Evolutionary conservation across 2,113 vertebrate genomes (phyloP).

Genomic region (Progne subis): DNA sequence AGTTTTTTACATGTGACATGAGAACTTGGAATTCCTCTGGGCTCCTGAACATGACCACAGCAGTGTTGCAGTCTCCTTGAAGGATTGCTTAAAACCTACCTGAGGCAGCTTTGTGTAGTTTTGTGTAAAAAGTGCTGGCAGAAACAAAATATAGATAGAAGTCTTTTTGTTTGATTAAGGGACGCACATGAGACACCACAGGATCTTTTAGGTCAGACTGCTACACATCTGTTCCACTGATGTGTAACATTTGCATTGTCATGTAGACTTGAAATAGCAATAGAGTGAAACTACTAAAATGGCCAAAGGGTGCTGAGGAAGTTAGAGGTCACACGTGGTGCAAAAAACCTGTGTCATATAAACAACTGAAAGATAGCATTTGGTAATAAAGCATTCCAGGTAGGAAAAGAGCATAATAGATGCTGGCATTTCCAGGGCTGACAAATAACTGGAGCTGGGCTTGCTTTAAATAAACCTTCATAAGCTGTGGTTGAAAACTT

Average conservation of each 20-base stretch:
- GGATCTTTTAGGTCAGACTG: not conserved
- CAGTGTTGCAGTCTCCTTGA: not conserved
- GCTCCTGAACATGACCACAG: not conserved
- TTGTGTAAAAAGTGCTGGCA: not conserved
- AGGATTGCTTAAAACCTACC: not conserved
- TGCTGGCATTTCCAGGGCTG: not conserved
- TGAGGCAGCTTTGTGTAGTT: not conserved
- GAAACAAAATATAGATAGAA: not conserved
- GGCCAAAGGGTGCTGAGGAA: not conserved
- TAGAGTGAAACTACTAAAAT: not conserved
- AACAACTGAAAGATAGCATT: not conserved
- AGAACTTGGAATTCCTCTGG: not conserved
- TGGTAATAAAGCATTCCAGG: not conserved
- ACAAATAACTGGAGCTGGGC: not conserved
- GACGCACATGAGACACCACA: rapidly evolving
- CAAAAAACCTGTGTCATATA: not conserved
- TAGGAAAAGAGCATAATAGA: not conserved
- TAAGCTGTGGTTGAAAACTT: not conserved
- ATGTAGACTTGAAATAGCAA: not conserved
- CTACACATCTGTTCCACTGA: not conserved
- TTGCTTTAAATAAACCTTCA: not conserved
- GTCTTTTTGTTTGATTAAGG: not conserved
- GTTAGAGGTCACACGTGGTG: not conserved
- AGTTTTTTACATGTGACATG: rapidly evolving
- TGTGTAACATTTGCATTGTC: not conserved